Evolutionary conservation across 2,113 vertebrate species (phyloP), one percentile per base, ranked within the genome.

Genomic region (Bos indicus): DNA sequence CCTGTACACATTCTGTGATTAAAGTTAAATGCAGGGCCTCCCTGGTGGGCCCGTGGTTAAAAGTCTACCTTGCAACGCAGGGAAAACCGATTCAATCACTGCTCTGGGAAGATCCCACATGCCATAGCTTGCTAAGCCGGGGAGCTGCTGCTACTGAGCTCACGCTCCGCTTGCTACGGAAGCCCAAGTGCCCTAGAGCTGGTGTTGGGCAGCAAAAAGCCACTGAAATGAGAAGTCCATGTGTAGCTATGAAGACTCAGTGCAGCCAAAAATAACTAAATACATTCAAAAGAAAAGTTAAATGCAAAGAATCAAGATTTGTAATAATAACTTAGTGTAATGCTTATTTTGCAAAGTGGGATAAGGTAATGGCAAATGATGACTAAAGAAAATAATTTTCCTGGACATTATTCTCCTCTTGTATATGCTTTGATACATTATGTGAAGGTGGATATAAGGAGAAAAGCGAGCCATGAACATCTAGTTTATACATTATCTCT

Each of bases 261-360:
- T 51, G 46, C 28, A 48, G 77, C 46, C 28, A 80, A 80, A 77
- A 43, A 43, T 26, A 43, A 43, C 71, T 17, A 80, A 51, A 51
- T 78, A 78, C 46, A 78, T 78, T 46, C 9, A 33, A 88, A 46
- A 87, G 52, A 71, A 91, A 94, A 93, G 48, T 87, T 81, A 94
- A 94, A 83, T 59, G 48, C 77, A 96, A 90, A 96, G 52, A 92
- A 91, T 95, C 25, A 59, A 95, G 26, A 77, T 86, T 88, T 95
- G 88, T 30, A 91, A 74, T 83, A 80, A 93, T 84, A 95, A 87
- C 19, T 83, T 83, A 93, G 64, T 86, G 30, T 67, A 28, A 87
- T 57, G 7, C 15, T 91, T 84, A 21, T 51, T n/a, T 48, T 67
- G 43, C 30, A 82, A 92, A 90, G n/a, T 82, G 57, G 81, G 30